phyloP scores from a whole-genome alignment of 2,888 invertebrate species.

The Hyles lineata region DNA sequence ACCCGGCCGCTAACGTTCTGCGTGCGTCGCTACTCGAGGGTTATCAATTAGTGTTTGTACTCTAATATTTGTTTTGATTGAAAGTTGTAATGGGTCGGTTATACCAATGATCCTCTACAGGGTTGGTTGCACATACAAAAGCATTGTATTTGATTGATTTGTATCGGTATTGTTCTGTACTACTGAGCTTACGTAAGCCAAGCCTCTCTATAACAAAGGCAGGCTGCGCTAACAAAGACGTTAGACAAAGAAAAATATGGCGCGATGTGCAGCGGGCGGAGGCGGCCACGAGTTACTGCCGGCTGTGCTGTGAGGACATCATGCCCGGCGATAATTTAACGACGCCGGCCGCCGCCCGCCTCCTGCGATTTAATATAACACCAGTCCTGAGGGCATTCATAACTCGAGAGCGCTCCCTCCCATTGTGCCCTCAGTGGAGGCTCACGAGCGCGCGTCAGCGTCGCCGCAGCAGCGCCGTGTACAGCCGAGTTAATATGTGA shows the following conservation, averaged over 20 bases:
- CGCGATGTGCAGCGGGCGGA: constrained; percentile 44
- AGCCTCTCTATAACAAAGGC: background rate
- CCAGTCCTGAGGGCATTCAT: constrained; percentile 65
- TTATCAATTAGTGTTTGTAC: background rate
- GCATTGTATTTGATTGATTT: constrained; percentile 10
- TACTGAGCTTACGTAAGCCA: background rate
- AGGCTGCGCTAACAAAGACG: constrained; percentile 7
- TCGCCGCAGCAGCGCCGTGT: constrained; percentile 69
- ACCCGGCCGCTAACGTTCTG: background rate
- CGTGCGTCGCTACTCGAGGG: background rate
- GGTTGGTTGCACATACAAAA: background rate
- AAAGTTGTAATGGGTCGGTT: background rate
- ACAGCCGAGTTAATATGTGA: constrained; percentile 84
- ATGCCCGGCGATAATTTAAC: constrained; percentile 67
- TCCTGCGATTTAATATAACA: constrained; percentile 71
- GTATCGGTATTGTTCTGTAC: background rate
- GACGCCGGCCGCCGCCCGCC: constrained; percentile 52
- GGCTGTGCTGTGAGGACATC: constrained; percentile 43
- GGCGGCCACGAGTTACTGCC: constrained; percentile 55
- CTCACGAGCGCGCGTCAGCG: constrained; percentile 75
- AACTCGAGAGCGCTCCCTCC: constrained; percentile 58
- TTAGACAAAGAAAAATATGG: constrained; percentile 38
- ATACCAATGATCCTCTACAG: background rate
- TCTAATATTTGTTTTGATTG: background rate
- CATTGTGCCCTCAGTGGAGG: constrained; percentile 68